Percentiles rank a stretch among this genome's conserved stretches.
These are phyloP conservation scores for Lutraria rhynchaena DNA, from an alignment of 1,140 invertebrate species.

Conservation along the genomic window DNA sequence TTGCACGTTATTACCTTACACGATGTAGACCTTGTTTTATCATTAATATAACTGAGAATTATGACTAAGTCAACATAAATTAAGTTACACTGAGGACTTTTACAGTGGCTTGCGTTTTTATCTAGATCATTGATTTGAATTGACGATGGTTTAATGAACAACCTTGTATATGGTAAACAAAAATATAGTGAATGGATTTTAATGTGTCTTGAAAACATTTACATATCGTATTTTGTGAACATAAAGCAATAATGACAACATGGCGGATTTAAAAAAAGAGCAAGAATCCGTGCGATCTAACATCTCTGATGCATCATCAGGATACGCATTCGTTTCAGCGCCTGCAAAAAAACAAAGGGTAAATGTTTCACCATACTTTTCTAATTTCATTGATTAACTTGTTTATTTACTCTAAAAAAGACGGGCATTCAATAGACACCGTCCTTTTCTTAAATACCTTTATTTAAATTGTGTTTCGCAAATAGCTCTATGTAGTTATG, in stretches of 20 bases:
- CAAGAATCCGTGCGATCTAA: conserved; percentile 2
- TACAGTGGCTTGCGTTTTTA: background rate
- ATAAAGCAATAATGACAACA: background rate
- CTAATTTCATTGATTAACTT: background rate
- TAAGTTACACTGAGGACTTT: background rate
- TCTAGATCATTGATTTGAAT: background rate
- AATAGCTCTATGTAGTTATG: background rate
- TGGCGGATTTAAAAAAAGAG: background rate
- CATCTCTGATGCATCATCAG: conserved; percentile 8
- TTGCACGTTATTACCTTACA: too few relatives aligned
- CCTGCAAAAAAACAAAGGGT: conserved; percentile 4
- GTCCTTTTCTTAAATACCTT: background rate
- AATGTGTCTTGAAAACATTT: background rate
- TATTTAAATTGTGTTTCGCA: background rate
- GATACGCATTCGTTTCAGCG: conserved; percentile 4
- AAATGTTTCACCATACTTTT: background rate
- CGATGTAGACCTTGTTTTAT: too few relatives aligned
- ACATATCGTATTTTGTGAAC: background rate
- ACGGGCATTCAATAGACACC: background rate
- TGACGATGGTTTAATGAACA: background rate
- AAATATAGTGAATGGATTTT: background rate
- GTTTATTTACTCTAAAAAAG: background rate
- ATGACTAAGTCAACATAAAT: too few relatives aligned
- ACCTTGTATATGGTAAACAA: background rate
- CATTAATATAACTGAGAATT: too few relatives aligned